Base-by-base conservation (phyloP, 2,888 invertebrate species). In the Ennomos erosarius region DNA sequence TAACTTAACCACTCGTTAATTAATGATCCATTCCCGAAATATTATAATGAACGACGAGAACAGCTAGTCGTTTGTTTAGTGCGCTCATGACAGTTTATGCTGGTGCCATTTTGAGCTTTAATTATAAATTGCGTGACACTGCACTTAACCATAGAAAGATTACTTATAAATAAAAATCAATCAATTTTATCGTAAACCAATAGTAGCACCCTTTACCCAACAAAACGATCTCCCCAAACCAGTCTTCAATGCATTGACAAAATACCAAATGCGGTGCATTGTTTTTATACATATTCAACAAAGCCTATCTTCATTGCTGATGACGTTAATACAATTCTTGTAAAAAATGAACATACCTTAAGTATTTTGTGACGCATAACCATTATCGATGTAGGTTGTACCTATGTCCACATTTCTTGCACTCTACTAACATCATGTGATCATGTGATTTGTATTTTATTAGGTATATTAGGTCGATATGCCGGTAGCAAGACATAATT, bases 281-380 rank as follows among this genome's bases (percentile, higher is more conserved):
- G 37, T 55, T 64, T 65, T 67, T 68, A 26, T 26, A 61, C 48
- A 38, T 45, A 26, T 55, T 45, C 64, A 53, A 62, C 55, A 67
- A 64, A 58, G 67, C 62, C 64, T 67, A 73, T 71, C 67, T 72
- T 65, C 68, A 74, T 66, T 64, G 58, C 46, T 37, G 44, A 45
- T 38, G 54, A 68, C 56, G 59, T 39, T 62, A 62, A 62, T 64
- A 42, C 48, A 43, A 48, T 34, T 43, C 10, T 34, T 16, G n/a
- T 13, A 52, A 33, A 53, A 53, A 45, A 4, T 26, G 16, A 16
- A 16, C 16, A 2, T 16, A 5, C 1, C 26, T 26, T 0, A 6
- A 26, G 26, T 5, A 11, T 10, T 40, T 34, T 6, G 12, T 11
- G 39, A 12, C 13, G 12, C 10, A n/a, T n/a, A 34, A 10, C 10